These are phyloP conservation scores for Camelus dromedarius DNA, from an alignment of 2,113 vertebrate species.

Conservation along the genomic window DNA sequence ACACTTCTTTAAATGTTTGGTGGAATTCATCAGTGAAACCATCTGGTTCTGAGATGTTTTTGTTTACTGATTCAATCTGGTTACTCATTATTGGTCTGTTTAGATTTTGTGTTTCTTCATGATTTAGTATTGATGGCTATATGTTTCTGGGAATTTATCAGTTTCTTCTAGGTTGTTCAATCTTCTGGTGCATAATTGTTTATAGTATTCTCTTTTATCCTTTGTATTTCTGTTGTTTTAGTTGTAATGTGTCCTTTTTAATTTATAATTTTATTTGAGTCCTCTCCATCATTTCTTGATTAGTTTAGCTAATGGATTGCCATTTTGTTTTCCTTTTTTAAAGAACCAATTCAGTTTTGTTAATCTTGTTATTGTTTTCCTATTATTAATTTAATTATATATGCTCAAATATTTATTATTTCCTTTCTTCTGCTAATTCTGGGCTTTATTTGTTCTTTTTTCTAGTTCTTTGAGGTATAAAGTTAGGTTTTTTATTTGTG, in stretches of 20 bases:
- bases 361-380: neutral
- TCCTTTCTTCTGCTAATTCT: no score
- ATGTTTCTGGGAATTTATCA: neutral
- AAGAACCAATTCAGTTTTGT: neutral
- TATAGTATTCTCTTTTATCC: neutral
- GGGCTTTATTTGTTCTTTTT: neutral
- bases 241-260: neutral
- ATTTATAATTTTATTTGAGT: neutral
- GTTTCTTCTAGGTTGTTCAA: neutral
- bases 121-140: neutral
- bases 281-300: neutral
- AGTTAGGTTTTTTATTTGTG: neutral
- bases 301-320: neutral
- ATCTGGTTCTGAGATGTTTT: no score
- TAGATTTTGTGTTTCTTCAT: no score
- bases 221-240: no score
- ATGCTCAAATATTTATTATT: no score
- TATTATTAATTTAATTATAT: neutral
- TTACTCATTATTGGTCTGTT: no score
- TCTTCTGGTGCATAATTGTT: neutral
- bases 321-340: neutral
- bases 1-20: neutral
- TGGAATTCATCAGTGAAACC: neutral
- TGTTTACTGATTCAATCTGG: no score
- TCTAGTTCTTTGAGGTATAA: neutral